phyloP scores from a whole-genome alignment of 37 sponge, comb jelly and placozoan genomes.

The Diacarnus erythraeanus region DNA sequence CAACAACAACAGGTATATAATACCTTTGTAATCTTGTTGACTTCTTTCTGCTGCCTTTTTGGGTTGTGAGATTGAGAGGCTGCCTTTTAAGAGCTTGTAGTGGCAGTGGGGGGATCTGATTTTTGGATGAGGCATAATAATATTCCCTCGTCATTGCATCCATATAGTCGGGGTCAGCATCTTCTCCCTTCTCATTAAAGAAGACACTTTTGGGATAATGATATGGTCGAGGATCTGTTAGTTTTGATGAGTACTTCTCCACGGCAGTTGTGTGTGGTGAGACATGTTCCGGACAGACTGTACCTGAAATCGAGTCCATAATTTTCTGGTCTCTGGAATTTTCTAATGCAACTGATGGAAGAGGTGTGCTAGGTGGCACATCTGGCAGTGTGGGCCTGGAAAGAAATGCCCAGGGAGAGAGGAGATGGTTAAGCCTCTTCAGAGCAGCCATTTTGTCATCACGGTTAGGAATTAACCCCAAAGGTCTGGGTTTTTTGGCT shows the following conservation, averaged over 20 bases:
- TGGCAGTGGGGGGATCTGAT: no score
- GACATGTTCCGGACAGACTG: neutral
- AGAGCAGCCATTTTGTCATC: conserved; percentile 11
- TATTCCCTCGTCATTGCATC: neutral
- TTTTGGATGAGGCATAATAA: no score
- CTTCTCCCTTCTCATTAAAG: neutral
- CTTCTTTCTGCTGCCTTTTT: no score
- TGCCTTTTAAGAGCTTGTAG: no score
- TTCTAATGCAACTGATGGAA: no score
- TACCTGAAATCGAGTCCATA: neutral
- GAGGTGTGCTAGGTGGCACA: no score
- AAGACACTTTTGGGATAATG: no score
- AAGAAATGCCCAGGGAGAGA: neutral
- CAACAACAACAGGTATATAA: no score
- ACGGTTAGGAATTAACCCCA: conserved; percentile 37
- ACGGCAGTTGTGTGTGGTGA: neutral
- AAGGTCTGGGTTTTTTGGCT: conserved; percentile 34
- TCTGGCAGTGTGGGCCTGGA: neutral
- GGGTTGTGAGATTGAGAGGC: no score
- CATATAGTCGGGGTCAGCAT: neutral
- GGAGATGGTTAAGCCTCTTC: conserved; percentile 13
- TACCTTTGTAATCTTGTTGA: no score
- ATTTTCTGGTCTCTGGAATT: no score
- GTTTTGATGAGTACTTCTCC: no score
- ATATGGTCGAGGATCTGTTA: neutral